Evolutionary conservation across 1,140 invertebrate species (phyloP).

Genomic region (Lysiphlebus fabarum): DNA sequence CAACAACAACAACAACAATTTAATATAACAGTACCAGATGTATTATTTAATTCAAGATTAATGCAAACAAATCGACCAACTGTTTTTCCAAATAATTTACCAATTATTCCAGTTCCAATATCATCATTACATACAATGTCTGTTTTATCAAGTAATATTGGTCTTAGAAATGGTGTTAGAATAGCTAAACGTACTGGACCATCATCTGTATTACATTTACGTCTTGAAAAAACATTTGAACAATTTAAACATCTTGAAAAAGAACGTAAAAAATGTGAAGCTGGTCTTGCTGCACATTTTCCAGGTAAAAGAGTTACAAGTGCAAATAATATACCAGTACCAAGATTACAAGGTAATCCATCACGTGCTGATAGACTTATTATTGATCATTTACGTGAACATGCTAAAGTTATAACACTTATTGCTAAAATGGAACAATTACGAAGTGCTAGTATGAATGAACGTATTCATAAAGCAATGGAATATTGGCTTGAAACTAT

Average conservation of each 20-base stretch:
- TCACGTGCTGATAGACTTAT: slow-evolving; percentile 78
- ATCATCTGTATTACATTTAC: slow-evolving; percentile 67
- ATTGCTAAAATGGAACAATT: slow-evolving; percentile 65
- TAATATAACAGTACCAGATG: slow-evolving; percentile 27
- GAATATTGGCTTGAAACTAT: slow-evolving; percentile 66
- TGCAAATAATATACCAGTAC: slow-evolving; percentile 77
- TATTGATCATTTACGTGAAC: slow-evolving; percentile 79
- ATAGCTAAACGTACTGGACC: slow-evolving; percentile 56
- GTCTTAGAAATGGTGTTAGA: slow-evolving; percentile 35
- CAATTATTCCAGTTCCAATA: slow-evolving; percentile 40
- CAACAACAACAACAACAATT: slow-evolving; percentile 34
- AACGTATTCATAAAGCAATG: slow-evolving; percentile 62
- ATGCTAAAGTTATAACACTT: slow-evolving; percentile 59
- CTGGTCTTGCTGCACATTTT: slow-evolving; percentile 74
- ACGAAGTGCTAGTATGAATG: slow-evolving; percentile 58
- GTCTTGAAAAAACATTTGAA: slow-evolving; percentile 77
- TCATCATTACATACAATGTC: slow-evolving; percentile 40
- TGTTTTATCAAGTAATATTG: slow-evolving; percentile 39
- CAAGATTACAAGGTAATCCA: slow-evolving; percentile 75
- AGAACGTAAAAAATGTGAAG: slow-evolving; percentile 82
- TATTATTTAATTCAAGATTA: slow-evolving; percentile 44
- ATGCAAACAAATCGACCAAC: slow-evolving; percentile 31
- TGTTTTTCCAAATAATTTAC: slow-evolving; percentile 42
- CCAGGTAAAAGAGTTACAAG: slow-evolving; percentile 79
- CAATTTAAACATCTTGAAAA: slow-evolving; percentile 80